phyloP scores from a whole-genome alignment of 23 tunicate species.

The Ciona savignyi region DNA sequence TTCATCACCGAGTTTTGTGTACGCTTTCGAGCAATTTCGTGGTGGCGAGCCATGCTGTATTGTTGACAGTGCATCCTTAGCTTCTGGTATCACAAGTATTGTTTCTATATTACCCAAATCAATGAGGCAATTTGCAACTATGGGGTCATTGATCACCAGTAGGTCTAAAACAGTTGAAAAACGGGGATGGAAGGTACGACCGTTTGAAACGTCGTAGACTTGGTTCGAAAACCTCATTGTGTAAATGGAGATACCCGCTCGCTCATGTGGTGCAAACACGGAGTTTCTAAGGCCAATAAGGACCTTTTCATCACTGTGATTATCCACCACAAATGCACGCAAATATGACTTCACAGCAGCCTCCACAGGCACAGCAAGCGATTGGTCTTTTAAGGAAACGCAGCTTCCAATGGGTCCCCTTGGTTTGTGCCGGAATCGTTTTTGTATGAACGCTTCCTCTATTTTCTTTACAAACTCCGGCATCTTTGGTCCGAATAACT shows the following conservation, averaged over 20 bases:
- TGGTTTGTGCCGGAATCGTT: slow-evolving; percentile 54
- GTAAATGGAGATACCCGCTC: slow-evolving; percentile 56
- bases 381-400: slow-evolving; percentile 54
- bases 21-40: slow-evolving; percentile 44
- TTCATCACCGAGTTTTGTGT: slow-evolving; percentile 73
- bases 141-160: slow-evolving; percentile 70
- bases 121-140: slow-evolving; percentile 74
- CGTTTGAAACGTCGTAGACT: slow-evolving; percentile 50
- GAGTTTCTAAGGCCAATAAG: slow-evolving; percentile 46
- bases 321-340: slow-evolving; percentile 69
- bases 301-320: slow-evolving; percentile 69
- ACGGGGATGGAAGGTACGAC: slow-evolving; percentile 22
- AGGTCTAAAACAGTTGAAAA: slow-evolving; percentile 61
- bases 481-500: slow-evolving; percentile 83
- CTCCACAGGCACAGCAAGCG: slow-evolving; percentile 74
- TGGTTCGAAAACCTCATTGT: slow-evolving; percentile 38
- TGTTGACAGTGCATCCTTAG: slow-evolving; percentile 46
- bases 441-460: slow-evolving; percentile 51
- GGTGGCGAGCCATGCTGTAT: slow-evolving; percentile 65
- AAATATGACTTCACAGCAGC: slow-evolving; percentile 36
- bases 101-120: slow-evolving; percentile 66
- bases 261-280: slow-evolving; percentile 39
- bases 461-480: slow-evolving; percentile 60
- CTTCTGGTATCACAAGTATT: slow-evolving; percentile 68
- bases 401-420: slow-evolving; percentile 85